These are phyloP conservation scores for Neoaliturus tenellus DNA, from an alignment of 2,888 invertebrate genomes.

Conservation along the genomic window DNA sequence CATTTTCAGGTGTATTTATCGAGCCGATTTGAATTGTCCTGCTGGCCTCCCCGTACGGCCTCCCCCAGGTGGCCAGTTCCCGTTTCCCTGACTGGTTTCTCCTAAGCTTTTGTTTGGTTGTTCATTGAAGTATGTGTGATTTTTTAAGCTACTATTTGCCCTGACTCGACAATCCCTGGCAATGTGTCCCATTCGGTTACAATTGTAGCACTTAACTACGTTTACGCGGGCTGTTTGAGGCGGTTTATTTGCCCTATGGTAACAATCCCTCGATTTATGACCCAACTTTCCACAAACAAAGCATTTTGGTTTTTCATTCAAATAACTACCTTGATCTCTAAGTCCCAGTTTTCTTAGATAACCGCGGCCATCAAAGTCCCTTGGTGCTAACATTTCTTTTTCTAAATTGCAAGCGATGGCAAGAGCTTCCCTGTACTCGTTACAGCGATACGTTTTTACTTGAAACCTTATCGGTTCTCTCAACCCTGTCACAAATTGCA, in stretches of 20 bases:
- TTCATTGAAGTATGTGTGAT: background rate
- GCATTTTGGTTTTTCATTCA: too few species aligned
- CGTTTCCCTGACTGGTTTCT: conserved; percentile 12
- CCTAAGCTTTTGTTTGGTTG: too few species aligned
- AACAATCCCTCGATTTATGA: too few species aligned
- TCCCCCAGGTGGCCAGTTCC: background rate
- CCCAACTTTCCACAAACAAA: too few species aligned
- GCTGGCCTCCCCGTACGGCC: background rate
- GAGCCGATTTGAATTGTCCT: background rate
- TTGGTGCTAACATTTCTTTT: background rate
- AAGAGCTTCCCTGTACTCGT: conserved; percentile 20
- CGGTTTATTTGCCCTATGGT: too few species aligned
- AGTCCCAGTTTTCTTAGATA: conserved; percentile 8
- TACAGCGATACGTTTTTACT: background rate
- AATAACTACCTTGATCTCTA: background rate
- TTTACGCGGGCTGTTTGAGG: too few species aligned
- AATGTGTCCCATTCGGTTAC: too few species aligned
- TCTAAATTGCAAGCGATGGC: conserved; percentile 19
- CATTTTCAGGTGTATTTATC: background rate
- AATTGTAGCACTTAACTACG: too few species aligned
- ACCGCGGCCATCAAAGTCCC: background rate
- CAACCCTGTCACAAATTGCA: background rate
- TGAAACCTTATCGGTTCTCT: conserved; percentile 15
- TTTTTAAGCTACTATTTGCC: background rate
- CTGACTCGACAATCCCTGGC: background rate